A percentile compares a stretch with the other conserved stretches of the same genome.
Conservation (phyloP, 2,113 vertebrate species). For the Amblyornis subalaris region DNA sequence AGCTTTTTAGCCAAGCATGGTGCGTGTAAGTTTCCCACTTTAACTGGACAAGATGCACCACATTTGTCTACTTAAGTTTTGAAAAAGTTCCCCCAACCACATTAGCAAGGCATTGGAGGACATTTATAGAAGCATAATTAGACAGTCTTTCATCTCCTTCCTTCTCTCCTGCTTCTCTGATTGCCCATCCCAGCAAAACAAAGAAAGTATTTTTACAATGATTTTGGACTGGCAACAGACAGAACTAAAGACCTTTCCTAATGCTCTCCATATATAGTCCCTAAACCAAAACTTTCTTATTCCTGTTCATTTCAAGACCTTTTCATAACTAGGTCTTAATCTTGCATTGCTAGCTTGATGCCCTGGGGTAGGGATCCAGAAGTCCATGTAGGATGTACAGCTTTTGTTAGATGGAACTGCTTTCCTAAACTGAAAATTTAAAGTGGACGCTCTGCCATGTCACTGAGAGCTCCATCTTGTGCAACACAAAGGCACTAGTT, state of each 20-base stretch:
- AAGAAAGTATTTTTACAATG: neutral
- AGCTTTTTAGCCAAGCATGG: neutral
- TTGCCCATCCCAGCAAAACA: neutral
- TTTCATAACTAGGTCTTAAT: neutral
- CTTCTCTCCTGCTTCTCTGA: neutral
- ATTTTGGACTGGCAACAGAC: neutral
- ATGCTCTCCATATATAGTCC: neutral
- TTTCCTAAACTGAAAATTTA: neutral
- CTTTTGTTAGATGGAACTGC: constrained; percentile 10
- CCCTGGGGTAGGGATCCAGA: neutral
- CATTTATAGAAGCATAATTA: constrained; percentile 27
- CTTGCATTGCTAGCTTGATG: neutral
- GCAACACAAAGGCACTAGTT: constrained; percentile 38
- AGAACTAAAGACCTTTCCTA: neutral
- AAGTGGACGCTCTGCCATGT: neutral
- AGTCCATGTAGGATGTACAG: neutral
- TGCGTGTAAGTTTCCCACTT: neutral
- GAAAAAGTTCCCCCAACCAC: neutral
- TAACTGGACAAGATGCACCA: neutral
- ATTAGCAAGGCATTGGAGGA: constrained; percentile 13
- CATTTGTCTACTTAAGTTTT: neutral
- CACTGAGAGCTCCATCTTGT: constrained; percentile 4
- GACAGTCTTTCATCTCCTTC: neutral
- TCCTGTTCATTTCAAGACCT: neutral
- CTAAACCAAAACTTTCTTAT: neutral